phyloP scores from a whole-genome alignment of 2,113 vertebrate genomes.

The Hucho hucho region DNA sequence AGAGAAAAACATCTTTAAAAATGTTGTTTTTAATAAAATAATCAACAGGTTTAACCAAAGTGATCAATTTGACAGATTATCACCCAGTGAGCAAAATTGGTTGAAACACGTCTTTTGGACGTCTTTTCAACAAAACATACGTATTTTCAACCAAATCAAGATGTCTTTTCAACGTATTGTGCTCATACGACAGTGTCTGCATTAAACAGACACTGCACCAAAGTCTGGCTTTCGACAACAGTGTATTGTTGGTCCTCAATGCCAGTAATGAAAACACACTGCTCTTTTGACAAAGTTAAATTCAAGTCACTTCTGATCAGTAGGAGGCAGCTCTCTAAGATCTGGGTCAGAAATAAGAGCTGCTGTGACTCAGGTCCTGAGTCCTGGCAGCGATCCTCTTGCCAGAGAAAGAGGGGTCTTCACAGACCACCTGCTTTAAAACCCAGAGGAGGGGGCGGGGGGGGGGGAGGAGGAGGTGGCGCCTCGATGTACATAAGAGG shows the following conservation, averaged over 20 bases:
- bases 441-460: not conserved
- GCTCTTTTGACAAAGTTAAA: not conserved
- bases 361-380: not conserved
- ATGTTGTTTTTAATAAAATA: too few species aligned
- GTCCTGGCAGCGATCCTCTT: not conserved
- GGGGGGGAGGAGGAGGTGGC: not conserved
- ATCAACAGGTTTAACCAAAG: too few species aligned
- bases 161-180: too few species aligned
- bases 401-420: not conserved
- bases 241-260: too few species aligned
- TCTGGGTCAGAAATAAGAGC: constrained; percentile 1
- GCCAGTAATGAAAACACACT: not conserved
- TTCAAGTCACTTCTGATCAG: not conserved
- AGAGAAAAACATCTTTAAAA: not conserved
- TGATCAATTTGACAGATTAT: too few species aligned
- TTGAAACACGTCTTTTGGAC: too few species aligned
- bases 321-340: not conserved
- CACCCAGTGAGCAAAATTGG: too few species aligned
- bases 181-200: too few species aligned
- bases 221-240: too few species aligned
- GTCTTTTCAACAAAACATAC: too few species aligned
- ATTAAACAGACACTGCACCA: too few species aligned
- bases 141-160: too few species aligned
- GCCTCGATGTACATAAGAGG: not conserved
- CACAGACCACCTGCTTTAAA: not conserved